Evolutionary conservation across 1,140 invertebrate species (phyloP).

Genomic region (Aphelenchoides avenae): DNA sequence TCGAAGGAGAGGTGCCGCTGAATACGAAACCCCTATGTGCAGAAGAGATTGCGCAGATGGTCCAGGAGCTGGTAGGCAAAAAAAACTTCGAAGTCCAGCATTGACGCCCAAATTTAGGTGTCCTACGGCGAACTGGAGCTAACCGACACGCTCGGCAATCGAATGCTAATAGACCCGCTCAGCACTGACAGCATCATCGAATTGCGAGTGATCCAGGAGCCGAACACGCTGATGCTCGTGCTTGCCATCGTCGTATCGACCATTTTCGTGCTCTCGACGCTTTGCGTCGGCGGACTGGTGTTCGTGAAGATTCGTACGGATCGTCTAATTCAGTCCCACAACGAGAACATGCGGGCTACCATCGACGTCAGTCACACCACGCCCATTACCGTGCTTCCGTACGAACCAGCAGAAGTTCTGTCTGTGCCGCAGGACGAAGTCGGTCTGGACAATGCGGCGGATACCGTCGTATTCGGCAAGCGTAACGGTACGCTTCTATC

Average conservation of each 20-base stretch:
- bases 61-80: conserved; percentile 19
- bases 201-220: conserved; percentile 13
- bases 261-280: conserved; percentile 11
- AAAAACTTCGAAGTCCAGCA: too few relatives aligned
- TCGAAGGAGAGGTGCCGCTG: conserved; percentile 5
- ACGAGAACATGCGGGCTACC: conserved; percentile 9
- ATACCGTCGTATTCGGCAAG: conserved; percentile 1
- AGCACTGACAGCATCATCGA: conserved; percentile 9
- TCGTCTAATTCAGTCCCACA: conserved; percentile 18
- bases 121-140: conserved; percentile 13
- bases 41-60: conserved; percentile 20
- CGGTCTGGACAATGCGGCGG: background rate
- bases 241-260: conserved; percentile 14
- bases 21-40: conserved; percentile 18
- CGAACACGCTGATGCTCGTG: conserved; percentile 4
- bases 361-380: conserved; percentile 5
- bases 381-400: conserved; percentile 1
- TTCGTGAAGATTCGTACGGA: conserved; percentile 26
- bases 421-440: too few relatives aligned
- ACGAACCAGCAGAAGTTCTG: background rate
- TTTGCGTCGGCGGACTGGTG: conserved; percentile 28
- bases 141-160: conserved; percentile 2
- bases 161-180: conserved; percentile 8
- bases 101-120: too few relatives aligned
- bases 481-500: background rate